Base-by-base conservation (phyloP, 2,113 vertebrate species). In the Aspidoscelis tigris region DNA sequence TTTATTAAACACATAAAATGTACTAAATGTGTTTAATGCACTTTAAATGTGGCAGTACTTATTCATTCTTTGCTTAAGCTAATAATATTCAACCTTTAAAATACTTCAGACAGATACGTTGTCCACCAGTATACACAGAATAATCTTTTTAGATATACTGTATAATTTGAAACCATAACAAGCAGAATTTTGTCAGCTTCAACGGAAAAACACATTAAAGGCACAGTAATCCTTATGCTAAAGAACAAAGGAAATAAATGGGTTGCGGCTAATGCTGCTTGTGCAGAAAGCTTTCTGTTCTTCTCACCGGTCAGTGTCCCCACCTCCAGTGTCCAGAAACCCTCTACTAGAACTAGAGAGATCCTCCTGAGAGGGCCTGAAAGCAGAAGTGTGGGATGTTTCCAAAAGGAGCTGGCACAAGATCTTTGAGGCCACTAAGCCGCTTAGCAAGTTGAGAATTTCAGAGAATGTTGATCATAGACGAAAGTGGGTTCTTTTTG, bases 401-500 rank as follows among this genome's bases (percentile, higher is more conserved):
- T 26, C 18, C 20, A 1, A 33, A 55, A 82, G 7, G 26, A 66
- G 58, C n/a, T 33, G n/a, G 3, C 33, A n/a, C 20, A 39, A 20
- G 21, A 75, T 24, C 43, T 24, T 12, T 75, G 58, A 61, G 78
- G 78, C 33, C 77, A 43, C 65, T 43, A 7, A 39, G 33, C 22
- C 39, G n/a, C 11, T 74, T 12, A 22, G 5, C 85, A 8, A 58
- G 78, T 2, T 83, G 78, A 33, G 39, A 12, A 10, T 76, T 55
- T 20, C 65, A 41, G 8, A 87, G 26, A 85, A 86, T 1, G 83
- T 53, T 44, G 2, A 44, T 66, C 78, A 44, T 74, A 58, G 70
- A 39, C 65, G 33, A 58, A 43, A 58, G 24, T 41, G 12, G 41
- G 2, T 79, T 79, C 14, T 6, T 39, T 26, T 93, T 81, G 85